These are phyloP conservation scores for Pyrgus malvae DNA, from an alignment of 2,888 invertebrate genomes.

Conservation along the genomic window DNA sequence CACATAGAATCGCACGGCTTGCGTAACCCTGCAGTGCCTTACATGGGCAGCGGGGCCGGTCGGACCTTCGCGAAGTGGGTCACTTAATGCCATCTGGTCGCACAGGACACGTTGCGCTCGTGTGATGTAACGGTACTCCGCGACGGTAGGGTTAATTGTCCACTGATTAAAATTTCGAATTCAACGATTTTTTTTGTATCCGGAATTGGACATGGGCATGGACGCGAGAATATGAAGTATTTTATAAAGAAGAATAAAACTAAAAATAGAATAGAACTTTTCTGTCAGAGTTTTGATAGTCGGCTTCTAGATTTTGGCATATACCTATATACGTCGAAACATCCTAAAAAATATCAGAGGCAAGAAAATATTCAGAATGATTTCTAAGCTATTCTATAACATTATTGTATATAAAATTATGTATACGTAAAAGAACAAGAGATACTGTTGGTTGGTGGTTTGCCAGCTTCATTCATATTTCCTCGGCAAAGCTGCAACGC, in stretches of 20 bases:
- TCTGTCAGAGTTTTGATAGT: too few relatives aligned
- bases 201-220: background rate
- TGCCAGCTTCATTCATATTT: background rate
- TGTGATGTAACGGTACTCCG: constrained; percentile 56
- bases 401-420: too few relatives aligned
- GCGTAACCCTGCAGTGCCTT: constrained; percentile 70
- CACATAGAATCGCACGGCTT: constrained; percentile 39
- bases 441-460: background rate
- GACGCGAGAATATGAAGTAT: too few relatives aligned
- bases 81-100: constrained; percentile 73
- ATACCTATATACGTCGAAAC: too few relatives aligned
- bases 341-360: too few relatives aligned
- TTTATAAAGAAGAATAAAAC: too few relatives aligned
- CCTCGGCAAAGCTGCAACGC: background rate
- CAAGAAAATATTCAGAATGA: too few relatives aligned
- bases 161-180: constrained; percentile 11
- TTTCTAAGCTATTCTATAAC: too few relatives aligned
- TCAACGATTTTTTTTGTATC: background rate
- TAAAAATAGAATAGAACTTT: too few relatives aligned
- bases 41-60: constrained; percentile 59
- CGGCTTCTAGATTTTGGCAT: too few relatives aligned
- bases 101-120: constrained; percentile 43
- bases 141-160: constrained; percentile 22
- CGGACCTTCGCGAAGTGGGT: constrained; percentile 77
- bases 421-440: too few relatives aligned